These are phyloP conservation scores for Whitmania pigra DNA, from an alignment of 1,140 invertebrate genomes.

Conservation along the genomic window DNA sequence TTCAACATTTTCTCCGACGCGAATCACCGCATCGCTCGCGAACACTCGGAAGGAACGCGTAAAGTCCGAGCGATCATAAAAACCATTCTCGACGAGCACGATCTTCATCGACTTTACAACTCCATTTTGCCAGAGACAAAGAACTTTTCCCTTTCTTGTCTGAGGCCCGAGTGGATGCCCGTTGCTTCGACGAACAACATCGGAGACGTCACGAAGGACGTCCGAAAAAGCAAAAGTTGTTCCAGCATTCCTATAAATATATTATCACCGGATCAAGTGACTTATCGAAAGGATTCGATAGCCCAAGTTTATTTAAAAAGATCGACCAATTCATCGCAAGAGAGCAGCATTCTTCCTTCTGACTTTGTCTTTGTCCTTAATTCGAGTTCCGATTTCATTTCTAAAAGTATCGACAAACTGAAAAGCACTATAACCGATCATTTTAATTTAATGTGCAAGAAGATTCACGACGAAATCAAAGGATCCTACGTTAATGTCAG, in stretches of 20 bases:
- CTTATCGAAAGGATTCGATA: background rate
- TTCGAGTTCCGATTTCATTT: background rate
- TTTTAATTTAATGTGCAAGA: slow-evolving; percentile 10
- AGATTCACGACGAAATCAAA: slow-evolving; percentile 6
- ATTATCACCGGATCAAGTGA: background rate
- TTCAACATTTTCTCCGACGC: background rate
- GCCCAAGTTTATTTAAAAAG: background rate
- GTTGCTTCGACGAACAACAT: background rate
- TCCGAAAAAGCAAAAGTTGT: background rate
- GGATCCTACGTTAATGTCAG: background rate
- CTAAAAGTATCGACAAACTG: slow-evolving; percentile 2
- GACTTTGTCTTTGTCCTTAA: too few relatives aligned
- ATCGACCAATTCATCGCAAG: too few relatives aligned
- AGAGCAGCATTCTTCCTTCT: too few relatives aligned
- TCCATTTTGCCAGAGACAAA: background rate
- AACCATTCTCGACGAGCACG: background rate
- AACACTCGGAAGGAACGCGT: background rate
- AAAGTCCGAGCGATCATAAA: background rate
- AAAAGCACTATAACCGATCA: background rate
- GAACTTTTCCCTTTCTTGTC: too few relatives aligned
- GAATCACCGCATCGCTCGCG: background rate
- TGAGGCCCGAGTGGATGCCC: background rate
- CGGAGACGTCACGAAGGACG: background rate
- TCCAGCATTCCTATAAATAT: slow-evolving; percentile 2
- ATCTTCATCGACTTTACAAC: background rate